Evolutionary conservation across 2,888 invertebrate species (phyloP), one percentile per base, ranked within the genome.

Genomic region (Carpatolechia fugitivella): DNA sequence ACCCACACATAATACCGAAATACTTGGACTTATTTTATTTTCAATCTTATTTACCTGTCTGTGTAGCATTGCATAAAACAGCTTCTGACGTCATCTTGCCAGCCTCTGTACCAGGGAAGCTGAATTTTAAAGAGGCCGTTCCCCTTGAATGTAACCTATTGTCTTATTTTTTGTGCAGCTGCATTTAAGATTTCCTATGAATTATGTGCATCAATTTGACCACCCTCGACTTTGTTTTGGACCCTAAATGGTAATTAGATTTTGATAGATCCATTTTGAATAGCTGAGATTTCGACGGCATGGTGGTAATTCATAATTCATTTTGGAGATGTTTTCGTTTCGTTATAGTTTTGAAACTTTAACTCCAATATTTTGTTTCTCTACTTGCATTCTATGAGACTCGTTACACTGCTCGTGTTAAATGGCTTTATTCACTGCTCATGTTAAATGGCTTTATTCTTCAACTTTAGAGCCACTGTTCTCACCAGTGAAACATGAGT

Each of bases 141-240:
- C 56, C 60, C 59, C 60, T 56, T 60, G n/a, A n/a, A n/a, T n/a
- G n/a, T n/a, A 60, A 65, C 57, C 62, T 61, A 61, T 68, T 56
- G 56, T 65, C 67, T 68, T 69, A 65, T 65, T 63, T 63, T 65
- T 63, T 65, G 63, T 59, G 60, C 68, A 65, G 67, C 63, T 66
- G 62, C 68, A 59, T 63, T 73, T 65, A 66, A 59, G 65, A 58
- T 62, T 65, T 67, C 61, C 68, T 72, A 84, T 86, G 82, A 87
- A 85, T 88, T 80, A 87, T 86, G 85, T 81, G 79, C 87, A 86
- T 86, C 70, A 62, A 76, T 76, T 78, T 73, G 35, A 31, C 11
- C 70, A 65, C 69, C 64, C 62, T 66, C 50, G 59, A 65, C 69
- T 80, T 80, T 81, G 79, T 83, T 78, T 79, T 74, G 62, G 69